Conservation (phyloP, 2,113 vertebrate species). For the Oncorhynchus masou region DNA sequence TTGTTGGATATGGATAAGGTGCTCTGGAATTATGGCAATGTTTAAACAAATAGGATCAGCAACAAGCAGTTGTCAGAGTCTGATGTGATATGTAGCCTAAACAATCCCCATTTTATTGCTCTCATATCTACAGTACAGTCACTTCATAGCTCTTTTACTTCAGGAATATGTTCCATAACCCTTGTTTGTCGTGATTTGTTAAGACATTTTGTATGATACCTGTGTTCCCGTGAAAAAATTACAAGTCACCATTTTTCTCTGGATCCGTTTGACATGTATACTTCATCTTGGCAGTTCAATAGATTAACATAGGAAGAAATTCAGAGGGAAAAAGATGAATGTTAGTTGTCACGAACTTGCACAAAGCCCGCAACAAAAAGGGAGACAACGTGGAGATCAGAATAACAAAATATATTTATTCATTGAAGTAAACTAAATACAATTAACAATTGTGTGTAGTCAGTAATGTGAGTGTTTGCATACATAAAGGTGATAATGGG, state of each 20-base stretch:
- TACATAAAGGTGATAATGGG: no score
- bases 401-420: no score
- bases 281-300: constrained; percentile 51
- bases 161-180: neutral
- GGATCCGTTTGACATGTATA: constrained; percentile 23
- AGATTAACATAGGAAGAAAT: constrained; percentile 48
- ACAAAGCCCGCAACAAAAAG: no score
- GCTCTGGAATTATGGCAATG: constrained; percentile 36
- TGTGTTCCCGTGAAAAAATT: constrained; percentile 18
- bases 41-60: constrained; percentile 8
- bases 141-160: constrained; percentile 7
- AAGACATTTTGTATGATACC: constrained; percentile 7
- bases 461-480: no score
- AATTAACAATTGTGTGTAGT: no score
- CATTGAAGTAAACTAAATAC: no score
- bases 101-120: constrained; percentile 24
- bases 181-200: constrained; percentile 13
- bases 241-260: constrained; percentile 18
- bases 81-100: neutral
- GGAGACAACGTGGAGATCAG: no score
- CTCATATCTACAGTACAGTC: constrained; percentile 26
- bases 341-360: constrained; percentile 7
- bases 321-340: constrained; percentile 53
- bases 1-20: constrained; percentile 35
- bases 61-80: constrained; percentile 36